Base-by-base conservation (phyloP, 2,888 invertebrate species). In the Hydraecia micacea region DNA sequence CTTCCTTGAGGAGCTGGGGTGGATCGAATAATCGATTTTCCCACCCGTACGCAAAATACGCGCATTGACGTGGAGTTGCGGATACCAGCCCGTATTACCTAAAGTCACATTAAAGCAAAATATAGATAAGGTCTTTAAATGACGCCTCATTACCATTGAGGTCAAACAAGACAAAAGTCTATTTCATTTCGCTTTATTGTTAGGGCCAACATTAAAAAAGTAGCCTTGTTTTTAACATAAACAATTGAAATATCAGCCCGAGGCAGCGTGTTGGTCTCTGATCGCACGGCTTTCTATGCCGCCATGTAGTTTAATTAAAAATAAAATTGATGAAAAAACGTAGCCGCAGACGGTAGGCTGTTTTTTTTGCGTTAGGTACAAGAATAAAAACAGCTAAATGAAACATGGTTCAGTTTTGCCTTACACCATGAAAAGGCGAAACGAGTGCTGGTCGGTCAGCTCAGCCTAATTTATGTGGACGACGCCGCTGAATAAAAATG, bases 391-490 rank as follows among this genome's bases (percentile, higher is more conserved):
- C 86, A 79, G 74, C 62, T 74, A 80, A 87, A 90, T 89, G 87
- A 88, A 90, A 90, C 86, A 88, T 83, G 85, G 85, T 79, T 81
- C 81, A 84, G 86, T 90, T 88, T 87, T 81, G 76, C 78, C 77
- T 85, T 82, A 81, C 81, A 79, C 73, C 68, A 85, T n/a, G 83
- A 83, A 85, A 80, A 84, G 81, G 84, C 83, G 79, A 88, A 87
- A 86, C 83, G 83, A 83, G 78, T 79, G 70, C 73, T 77, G 79
- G 83, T 81, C 80, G 80, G 77, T 80, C 82, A 80, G 81, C 86
- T 87, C 83, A 86, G 86, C 80, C 85, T 89, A 92, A 92, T 92
- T 92, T 92, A 92, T 91, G 88, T 84, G 85, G 84, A 85, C 86
- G 85, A 87, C 77, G 86, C 80, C 78, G 77, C 76, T 78, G 88